Base-by-base conservation (phyloP, 2,888 invertebrate species). In the Latrodectus hesperus region DNA sequence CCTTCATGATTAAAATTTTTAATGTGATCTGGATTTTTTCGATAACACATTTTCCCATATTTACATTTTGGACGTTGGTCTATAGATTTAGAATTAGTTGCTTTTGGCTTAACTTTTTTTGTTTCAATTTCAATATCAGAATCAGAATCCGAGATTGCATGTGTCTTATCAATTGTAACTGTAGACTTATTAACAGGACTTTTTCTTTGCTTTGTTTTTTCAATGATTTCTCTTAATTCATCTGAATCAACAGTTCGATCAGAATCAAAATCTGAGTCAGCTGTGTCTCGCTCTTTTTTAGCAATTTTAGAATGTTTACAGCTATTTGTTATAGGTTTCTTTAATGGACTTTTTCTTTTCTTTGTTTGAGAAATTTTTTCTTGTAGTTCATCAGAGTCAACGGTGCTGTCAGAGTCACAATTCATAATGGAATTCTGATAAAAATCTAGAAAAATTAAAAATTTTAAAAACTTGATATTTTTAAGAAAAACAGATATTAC, bases 11-110 rank as follows among this genome's bases (percentile, higher is more conserved):
- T 94, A 92, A 94, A 97, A 92, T 97, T 96, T 88, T 94, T 94
- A 89, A 97, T 96, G 92, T 98, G 98, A 84, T 95, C 94, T 0
- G 96, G 96, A 93, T 97, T 97, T 91, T 95, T 94, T 79, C 98
- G 94, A 91, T 96, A 97, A 91, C 98, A 98, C 90, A 94, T 94
- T 52, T 94, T 94, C 10, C 95, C 95, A 92, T 96, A 97, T 17
- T 94, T 95, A 92, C 97, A 98, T 60, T 72, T 79, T n/a, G 86
- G 86, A n/a, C 81, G 52, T 55, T 67, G 38, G 55, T 86, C 67
- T 38, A 26, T 9, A 16, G 64, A 49, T 52, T 67, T 68, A 10
- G 8, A 11, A n/a, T 22, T 65, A 9, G 38, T 5, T 22, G 52
- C 49, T 51, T 52, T 52, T 12, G 12, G 16, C n/a, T 14, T 52